These are phyloP conservation scores for Drosophila lutescens DNA, from an alignment of 2,888 invertebrate genomes.

Conservation along the genomic window DNA sequence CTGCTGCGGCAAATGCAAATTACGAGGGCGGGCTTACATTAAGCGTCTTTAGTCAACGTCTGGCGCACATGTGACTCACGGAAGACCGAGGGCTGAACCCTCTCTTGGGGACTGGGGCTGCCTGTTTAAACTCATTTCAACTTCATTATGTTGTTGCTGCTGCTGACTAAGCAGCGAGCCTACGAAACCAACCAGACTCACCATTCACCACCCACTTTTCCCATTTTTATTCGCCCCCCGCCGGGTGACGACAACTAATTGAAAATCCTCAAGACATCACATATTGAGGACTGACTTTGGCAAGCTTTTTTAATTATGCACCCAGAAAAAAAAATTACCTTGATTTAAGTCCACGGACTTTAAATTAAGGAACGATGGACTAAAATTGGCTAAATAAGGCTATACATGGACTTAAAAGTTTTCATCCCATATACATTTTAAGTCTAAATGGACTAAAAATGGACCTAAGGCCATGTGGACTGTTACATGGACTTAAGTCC, in stretches of 20 bases:
- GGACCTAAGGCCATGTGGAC: too few relatives aligned
- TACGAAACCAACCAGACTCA: conserved; percentile 1
- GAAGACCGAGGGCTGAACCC: conserved; percentile 2
- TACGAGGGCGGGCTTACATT: conserved; percentile 32
- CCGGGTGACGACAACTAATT: conserved; percentile 59
- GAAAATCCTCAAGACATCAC: conserved; percentile 57
- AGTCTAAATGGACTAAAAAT: too few relatives aligned
- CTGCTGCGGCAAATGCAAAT: conserved; percentile 57
- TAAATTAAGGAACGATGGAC: too few relatives aligned
- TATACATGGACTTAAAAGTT: too few relatives aligned
- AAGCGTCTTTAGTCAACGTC: conserved; percentile 31
- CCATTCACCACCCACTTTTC: neutral
- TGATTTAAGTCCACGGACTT: too few relatives aligned
- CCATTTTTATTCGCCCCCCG: neutral
- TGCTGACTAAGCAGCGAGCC: conserved; percentile 64
- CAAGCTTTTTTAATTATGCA: conserved; percentile 63
- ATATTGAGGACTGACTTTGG: conserved; percentile 23
- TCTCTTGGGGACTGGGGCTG: conserved; percentile 8
- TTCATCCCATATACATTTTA: too few relatives aligned
- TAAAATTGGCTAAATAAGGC: too few relatives aligned
- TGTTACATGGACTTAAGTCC: too few relatives aligned
- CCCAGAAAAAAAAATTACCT: too few relatives aligned
- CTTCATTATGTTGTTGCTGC: conserved; percentile 59
- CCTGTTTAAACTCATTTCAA: conserved; percentile 62
- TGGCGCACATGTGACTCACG: conserved; percentile 55